Evolutionary conservation across 92 coral and sea anemone genomes (phyloP).

Genomic region (Zoanthus sociatus): DNA sequence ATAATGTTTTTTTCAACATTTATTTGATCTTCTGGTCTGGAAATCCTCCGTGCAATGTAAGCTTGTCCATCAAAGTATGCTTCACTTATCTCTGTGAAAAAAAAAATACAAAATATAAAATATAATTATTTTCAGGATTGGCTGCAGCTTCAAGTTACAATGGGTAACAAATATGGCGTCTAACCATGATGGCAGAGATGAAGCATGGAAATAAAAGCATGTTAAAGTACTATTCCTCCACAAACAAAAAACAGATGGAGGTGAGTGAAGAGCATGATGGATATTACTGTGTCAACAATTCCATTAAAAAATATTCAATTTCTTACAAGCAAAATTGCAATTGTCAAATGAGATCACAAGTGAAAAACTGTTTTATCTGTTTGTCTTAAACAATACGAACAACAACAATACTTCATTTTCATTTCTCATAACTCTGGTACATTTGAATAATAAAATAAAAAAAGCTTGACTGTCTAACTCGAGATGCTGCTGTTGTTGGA

Average conservation of each 20-base stretch:
- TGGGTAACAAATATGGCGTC: too few relatives aligned
- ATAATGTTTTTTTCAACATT: constrained; percentile 37
- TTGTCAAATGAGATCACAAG: neutral
- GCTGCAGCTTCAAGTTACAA: too few relatives aligned
- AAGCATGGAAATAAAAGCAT: neutral
- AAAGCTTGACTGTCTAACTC: neutral
- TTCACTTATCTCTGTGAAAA: constrained; percentile 50
- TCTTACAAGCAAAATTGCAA: neutral
- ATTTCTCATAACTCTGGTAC: too few relatives aligned
- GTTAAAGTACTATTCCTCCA: neutral
- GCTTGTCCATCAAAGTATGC: constrained; percentile 68
- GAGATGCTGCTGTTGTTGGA: constrained; percentile 14
- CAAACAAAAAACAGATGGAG: neutral
- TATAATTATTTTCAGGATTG: too few relatives aligned
- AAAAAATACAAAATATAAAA: neutral
- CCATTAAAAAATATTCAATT: neutral
- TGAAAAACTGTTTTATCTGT: neutral
- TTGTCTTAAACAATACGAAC: neutral
- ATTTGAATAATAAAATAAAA: too few relatives aligned
- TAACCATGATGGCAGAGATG: neutral
- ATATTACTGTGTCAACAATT: neutral
- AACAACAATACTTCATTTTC: too few relatives aligned
- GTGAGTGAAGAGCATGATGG: constrained; percentile 2
- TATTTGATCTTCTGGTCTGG: constrained; percentile 22
- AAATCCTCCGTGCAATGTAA: constrained; percentile 55